Conservation (phyloP, 2,797 vertebrate genomes). For the Leucoraja ocellata region DNA sequence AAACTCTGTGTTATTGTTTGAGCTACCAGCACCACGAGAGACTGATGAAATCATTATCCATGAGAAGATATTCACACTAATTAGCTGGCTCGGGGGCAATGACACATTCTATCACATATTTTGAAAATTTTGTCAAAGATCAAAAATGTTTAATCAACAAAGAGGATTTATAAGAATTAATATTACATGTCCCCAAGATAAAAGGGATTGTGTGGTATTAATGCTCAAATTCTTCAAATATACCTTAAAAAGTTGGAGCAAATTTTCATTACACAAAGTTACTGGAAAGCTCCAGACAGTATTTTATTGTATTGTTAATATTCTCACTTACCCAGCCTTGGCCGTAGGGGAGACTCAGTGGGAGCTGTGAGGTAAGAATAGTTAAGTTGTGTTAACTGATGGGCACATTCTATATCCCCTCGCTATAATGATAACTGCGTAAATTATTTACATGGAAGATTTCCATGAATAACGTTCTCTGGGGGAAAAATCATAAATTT, state of each 20-base stretch:
- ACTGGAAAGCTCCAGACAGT: neutral
- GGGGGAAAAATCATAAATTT: neutral
- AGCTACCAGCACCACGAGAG: neutral
- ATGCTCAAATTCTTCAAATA: neutral
- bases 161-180: neutral
- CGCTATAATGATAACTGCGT: neutral
- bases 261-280: neutral
- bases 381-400: constrained; percentile 42
- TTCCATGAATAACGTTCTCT: neutral
- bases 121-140: neutral
- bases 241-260: neutral
- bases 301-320: neutral
- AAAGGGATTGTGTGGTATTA: neutral
- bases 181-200: neutral
- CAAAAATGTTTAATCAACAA: neutral
- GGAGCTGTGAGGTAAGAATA: constrained; percentile 66
- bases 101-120: neutral
- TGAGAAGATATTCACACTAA: neutral
- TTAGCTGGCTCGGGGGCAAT: neutral
- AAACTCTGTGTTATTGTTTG: neutral
- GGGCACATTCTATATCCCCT: neutral
- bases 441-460: constrained; percentile 8
- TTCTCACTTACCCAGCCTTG: constrained; percentile 73
- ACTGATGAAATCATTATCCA: neutral
- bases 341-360: constrained; percentile 78